phyloP scores from a whole-genome alignment of 2,113 vertebrate species.

The Orientallactaga bullata region DNA sequence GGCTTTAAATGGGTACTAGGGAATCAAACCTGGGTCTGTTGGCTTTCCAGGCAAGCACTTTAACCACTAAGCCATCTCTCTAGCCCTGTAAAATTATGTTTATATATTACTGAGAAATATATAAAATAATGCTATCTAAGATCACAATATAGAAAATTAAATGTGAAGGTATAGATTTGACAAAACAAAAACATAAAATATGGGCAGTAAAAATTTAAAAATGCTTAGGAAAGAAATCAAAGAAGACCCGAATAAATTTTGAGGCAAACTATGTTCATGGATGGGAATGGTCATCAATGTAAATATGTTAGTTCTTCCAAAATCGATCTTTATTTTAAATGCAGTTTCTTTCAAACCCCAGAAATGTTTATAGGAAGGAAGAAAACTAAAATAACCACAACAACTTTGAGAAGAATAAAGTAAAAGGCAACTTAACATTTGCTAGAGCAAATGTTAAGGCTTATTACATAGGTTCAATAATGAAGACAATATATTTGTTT shows the following conservation, averaged over 20 bases:
- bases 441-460: conserved; percentile 22
- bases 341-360: conserved; percentile 33
- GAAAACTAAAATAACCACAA: conserved; percentile 33
- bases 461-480: neutral
- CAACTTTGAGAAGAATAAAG: conserved; percentile 51
- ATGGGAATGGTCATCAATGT: neutral
- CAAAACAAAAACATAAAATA: conserved; percentile 7
- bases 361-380: neutral
- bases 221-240: conserved; percentile 23
- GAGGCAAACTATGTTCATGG: neutral
- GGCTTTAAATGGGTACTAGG: too few species aligned
- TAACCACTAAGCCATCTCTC: too few species aligned
- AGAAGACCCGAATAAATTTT: conserved; percentile 39
- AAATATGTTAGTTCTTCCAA: neutral
- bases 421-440: neutral
- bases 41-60: too few species aligned
- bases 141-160: conserved; percentile 25
- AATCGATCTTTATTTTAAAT: neutral
- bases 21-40: too few species aligned
- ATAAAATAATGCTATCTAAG: conserved; percentile 3
- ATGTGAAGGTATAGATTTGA: conserved; percentile 17
- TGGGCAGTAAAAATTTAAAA: conserved; percentile 32
- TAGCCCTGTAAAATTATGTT: neutral
- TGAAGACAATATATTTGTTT: neutral
- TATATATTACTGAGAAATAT: neutral